Evolutionary conservation across 2,113 vertebrate genomes (phyloP).

Genomic region (Felis chaus): DNA sequence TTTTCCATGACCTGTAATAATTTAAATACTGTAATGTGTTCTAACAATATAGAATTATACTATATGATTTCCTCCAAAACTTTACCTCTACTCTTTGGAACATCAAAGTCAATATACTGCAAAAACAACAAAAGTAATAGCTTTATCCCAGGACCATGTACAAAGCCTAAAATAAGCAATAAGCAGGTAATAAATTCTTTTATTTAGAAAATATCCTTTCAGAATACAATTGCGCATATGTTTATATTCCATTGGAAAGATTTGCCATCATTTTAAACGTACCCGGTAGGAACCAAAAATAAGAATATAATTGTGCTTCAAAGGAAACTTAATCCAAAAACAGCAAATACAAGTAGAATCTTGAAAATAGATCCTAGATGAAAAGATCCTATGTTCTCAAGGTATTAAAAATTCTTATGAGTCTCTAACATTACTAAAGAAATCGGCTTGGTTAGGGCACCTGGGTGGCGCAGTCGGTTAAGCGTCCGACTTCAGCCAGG

Average conservation of each 20-base stretch:
- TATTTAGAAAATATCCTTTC: background rate
- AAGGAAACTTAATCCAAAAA: background rate
- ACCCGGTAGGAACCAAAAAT: background rate
- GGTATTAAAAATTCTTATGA: background rate
- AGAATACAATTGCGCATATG: background rate
- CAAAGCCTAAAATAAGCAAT: background rate
- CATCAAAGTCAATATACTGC: background rate
- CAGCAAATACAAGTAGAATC: background rate
- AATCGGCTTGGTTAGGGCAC: background rate
- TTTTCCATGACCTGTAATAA: background rate
- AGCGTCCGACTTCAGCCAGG: no score
- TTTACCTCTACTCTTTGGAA: background rate
- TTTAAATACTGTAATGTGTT: background rate
- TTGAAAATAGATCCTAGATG: background rate
- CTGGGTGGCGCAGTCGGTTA: no score
- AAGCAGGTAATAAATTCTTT: background rate
- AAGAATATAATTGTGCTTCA: constrained; percentile 11
- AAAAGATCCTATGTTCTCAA: background rate
- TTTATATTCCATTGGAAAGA: background rate
- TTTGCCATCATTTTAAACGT: background rate
- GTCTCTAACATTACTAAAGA: background rate
- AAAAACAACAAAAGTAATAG: background rate
- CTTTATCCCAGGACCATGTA: background rate
- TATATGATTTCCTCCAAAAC: background rate
- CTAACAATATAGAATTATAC: background rate